Evolutionary conservation across 2,113 vertebrate genomes (phyloP).

Genomic region (Willisornis vidua): DNA sequence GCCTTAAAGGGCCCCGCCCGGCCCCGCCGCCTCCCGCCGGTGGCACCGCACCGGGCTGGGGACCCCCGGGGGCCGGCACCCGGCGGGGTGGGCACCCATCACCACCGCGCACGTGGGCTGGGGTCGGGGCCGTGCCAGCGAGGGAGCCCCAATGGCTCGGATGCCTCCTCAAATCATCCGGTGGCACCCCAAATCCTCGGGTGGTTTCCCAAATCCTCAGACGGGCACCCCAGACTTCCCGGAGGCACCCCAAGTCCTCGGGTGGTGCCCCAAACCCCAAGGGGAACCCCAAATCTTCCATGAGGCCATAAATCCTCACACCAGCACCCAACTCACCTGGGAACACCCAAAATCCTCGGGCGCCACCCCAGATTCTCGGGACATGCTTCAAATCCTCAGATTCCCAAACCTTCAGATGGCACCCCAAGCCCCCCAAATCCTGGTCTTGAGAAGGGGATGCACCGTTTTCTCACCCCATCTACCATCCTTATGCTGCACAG

Average conservation of each 20-base stretch:
- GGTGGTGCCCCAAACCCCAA: neutral
- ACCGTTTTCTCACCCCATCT: rapidly evolving
- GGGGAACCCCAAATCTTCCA: neutral
- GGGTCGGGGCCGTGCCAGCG: rapidly evolving
- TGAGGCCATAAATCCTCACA: neutral
- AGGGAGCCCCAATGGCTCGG: neutral
- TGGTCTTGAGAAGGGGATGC: neutral
- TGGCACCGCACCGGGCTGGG: neutral
- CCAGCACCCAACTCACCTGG: too few relatives aligned
- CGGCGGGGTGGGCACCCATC: too few relatives aligned
- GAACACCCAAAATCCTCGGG: neutral
- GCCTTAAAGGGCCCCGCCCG: neutral
- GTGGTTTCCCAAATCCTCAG: too few relatives aligned
- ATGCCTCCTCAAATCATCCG: neutral
- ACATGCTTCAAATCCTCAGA: neutral
- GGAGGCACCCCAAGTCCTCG: rapidly evolving
- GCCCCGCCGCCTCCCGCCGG: too few relatives aligned
- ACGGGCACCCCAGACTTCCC: rapidly evolving
- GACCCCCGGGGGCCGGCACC: neutral
- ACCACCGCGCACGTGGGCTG: too few relatives aligned
- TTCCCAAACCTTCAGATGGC: neutral
- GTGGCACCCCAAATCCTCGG: too few relatives aligned
- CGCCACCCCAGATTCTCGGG: neutral
- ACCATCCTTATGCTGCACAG: rapidly evolving
- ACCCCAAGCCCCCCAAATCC: neutral